phyloP scores from a whole-genome alignment of 2,888 invertebrate species.

The Nebria salina region DNA sequence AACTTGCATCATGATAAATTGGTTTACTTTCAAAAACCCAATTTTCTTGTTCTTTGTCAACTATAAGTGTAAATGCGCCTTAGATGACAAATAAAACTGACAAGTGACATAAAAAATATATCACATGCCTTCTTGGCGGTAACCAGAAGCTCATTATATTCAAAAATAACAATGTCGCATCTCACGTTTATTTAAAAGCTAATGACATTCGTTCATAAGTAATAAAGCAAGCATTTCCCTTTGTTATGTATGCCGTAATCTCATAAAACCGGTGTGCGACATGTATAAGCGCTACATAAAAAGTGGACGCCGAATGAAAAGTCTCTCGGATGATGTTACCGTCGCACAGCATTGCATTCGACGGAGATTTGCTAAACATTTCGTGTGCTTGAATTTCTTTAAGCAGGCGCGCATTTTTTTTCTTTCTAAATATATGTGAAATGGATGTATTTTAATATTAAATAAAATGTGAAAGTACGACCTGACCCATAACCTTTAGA shows the following conservation, averaged over 20 bases:
- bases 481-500: background rate
- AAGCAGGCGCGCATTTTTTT: background rate
- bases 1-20: background rate
- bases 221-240: constrained; percentile 42
- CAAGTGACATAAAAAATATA: background rate
- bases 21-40: background rate
- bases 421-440: background rate
- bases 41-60: background rate
- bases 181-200: constrained; percentile 42
- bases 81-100: background rate
- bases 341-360: background rate
- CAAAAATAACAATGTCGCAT: constrained; percentile 41
- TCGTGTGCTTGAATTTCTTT: background rate
- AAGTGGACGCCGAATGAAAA: background rate
- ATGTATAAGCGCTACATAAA: background rate
- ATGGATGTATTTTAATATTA: background rate
- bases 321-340: background rate
- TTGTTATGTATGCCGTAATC: constrained; percentile 40
- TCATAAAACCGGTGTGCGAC: constrained; percentile 30
- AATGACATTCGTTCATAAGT: constrained; percentile 45
- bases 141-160: constrained; percentile 38
- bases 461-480: background rate
- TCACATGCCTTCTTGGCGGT: background rate
- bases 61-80: background rate
- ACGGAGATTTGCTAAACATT: background rate